Base-by-base conservation (phyloP, 1,140 invertebrate genomes). In the Zelostemma sp. region DNA sequence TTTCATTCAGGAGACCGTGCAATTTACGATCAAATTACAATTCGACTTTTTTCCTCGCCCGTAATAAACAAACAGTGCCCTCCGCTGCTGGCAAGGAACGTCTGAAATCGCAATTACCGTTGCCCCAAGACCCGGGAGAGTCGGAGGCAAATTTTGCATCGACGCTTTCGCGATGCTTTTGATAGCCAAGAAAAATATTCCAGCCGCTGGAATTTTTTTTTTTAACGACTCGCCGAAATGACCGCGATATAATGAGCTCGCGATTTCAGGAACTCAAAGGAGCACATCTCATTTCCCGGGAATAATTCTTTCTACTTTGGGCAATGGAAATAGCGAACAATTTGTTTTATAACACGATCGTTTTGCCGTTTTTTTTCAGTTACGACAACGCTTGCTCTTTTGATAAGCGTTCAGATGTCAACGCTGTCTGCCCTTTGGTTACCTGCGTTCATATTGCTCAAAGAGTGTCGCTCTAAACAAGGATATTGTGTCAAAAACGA, bases 11-110 rank as follows among this genome's bases (percentile, higher is more conserved):
- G 70, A 65, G 73, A 75, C 72, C 61, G 66, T 74, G 69, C 74
- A 75, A 75, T 77, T 77, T 72, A 72, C 69, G 69, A 72, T 72
- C 69, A 72, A 72, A 72, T 72, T 72, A 72, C 69, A 68, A 72
- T 68, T 66, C 69, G 64, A 67, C 64, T 61, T 68, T 56, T 68
- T 67, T 68, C 60, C 67, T 68, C 61, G 59, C 69, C 59, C 59
- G 69, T 64, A 72, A 72, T 72, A 72, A 72, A 72, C 69, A 72
- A 72, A 72, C 69, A 72, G 60, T 56, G 62, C 63, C 59, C 63
- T 46, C 3, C 43, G 43, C 33, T 46, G 43, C 16, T 16, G 14
- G 40, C 43, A 8, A 8, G 43, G 11, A 46, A 67, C 69, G 33
- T 50, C 33, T 31, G 60, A 61, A 63, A 68, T 57, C 57, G 64